These are phyloP conservation scores for Drosophila pectinifera DNA, from an alignment of 1,140 invertebrate genomes.

Conservation along the genomic window DNA sequence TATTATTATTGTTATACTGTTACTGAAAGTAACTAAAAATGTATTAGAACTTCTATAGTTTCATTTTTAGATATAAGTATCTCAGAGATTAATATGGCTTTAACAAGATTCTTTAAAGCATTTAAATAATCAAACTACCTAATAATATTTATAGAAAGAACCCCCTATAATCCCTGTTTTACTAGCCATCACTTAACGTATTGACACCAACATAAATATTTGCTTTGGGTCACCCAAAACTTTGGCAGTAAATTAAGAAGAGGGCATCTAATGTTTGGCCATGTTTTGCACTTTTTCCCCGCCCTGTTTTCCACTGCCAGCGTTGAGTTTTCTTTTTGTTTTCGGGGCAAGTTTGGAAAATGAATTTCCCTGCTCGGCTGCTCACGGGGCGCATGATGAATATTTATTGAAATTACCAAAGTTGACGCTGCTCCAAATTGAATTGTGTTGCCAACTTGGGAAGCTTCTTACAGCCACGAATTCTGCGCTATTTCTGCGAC, in stretches of 20 bases:
- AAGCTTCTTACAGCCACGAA: constrained; percentile 37
- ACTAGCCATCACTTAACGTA: neutral
- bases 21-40: too few species aligned
- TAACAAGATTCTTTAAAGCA: too few species aligned
- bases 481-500: constrained; percentile 21
- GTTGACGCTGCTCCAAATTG: constrained; percentile 75
- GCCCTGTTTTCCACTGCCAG: neutral
- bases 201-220: constrained; percentile 10
- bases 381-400: constrained; percentile 78
- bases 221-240: neutral
- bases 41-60: too few species aligned
- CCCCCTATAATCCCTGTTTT: neutral
- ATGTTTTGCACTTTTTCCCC: neutral
- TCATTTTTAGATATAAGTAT: too few species aligned
- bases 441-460: constrained; percentile 82
- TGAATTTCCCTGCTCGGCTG: constrained; percentile 60
- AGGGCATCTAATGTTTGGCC: constrained; percentile 38
- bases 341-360: constrained; percentile 61
- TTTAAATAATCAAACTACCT: too few species aligned
- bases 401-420: constrained; percentile 84
- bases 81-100: too few species aligned
- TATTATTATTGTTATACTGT: too few species aligned
- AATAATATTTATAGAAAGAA: too few species aligned
- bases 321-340: constrained; percentile 29
- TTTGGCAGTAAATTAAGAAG: constrained; percentile 14